A percentile compares a stretch with the other conserved stretches of the same genome.
phyloP scores from a whole-genome alignment of 2,113 vertebrate species.

The Coturnix japonica region DNA sequence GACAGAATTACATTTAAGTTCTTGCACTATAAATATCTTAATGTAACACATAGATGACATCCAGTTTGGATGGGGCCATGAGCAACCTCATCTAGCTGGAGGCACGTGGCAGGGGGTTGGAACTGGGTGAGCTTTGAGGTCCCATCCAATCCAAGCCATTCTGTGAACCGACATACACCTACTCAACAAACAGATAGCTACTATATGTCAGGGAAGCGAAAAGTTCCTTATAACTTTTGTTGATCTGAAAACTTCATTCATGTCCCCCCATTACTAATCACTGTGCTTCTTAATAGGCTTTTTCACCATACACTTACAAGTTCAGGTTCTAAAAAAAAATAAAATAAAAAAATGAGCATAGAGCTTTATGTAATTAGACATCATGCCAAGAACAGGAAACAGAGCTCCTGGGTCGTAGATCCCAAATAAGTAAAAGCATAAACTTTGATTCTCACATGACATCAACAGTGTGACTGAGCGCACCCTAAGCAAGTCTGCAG shows the following conservation, averaged over 20 bases:
- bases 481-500: too few species aligned
- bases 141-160: neutral
- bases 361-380: neutral
- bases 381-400: neutral
- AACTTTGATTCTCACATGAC: neutral
- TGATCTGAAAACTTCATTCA: accelerated
- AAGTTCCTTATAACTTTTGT: accelerated
- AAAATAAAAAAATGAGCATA: too few species aligned
- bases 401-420: neutral
- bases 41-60: neutral
- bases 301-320: neutral
- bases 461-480: too few species aligned
- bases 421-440: neutral
- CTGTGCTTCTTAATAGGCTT: accelerated
- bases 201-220: neutral
- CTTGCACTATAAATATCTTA: neutral
- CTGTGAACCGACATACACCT: neutral
- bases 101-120: neutral
- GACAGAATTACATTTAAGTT: accelerated
- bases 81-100: neutral
- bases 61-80: neutral
- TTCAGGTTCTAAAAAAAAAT: neutral
- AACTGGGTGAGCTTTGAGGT: neutral
- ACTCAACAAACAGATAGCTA: neutral
- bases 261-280: neutral